phyloP scores from a whole-genome alignment of 2,888 invertebrate species.

The Rugalucina vietnamica region DNA sequence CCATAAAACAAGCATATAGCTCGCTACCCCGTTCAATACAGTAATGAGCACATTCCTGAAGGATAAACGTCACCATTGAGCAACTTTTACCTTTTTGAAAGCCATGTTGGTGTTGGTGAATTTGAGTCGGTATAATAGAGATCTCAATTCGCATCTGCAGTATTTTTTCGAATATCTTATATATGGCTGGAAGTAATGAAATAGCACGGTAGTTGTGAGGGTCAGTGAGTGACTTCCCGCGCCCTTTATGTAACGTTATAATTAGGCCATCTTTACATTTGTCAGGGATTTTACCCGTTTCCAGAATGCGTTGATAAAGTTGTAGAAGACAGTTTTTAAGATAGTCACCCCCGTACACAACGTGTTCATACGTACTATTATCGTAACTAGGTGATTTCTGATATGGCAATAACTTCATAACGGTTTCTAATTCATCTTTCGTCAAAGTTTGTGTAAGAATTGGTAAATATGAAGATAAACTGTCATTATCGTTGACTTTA shows the following conservation, averaged over 20 bases:
- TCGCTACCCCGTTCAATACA: background rate
- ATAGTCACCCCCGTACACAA: too few relatives aligned
- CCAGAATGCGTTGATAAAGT: background rate
- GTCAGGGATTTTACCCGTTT: background rate
- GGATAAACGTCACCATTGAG: background rate
- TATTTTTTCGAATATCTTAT: conserved; percentile 19
- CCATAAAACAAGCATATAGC: background rate
- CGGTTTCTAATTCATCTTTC: too few relatives aligned
- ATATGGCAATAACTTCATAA: too few relatives aligned
- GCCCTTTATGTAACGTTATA: conserved; percentile 7
- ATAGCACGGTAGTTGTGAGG: conserved; percentile 26
- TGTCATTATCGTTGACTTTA: too few relatives aligned
- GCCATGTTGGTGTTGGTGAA: background rate
- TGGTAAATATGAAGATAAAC: too few relatives aligned
- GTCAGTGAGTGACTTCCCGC: background rate
- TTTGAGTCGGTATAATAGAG: background rate
- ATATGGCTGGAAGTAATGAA: conserved; percentile 11
- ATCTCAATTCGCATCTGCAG: conserved; percentile 4
- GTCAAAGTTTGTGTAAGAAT: too few relatives aligned
- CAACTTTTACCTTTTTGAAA: background rate
- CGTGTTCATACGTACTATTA: too few relatives aligned
- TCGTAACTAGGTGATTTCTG: too few relatives aligned
- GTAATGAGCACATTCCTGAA: background rate
- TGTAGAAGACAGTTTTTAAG: too few relatives aligned
- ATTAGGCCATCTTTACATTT: conserved; percentile 4